Evolutionary conservation across 2,797 vertebrate species (phyloP).

Genomic region (Cuculus canorus): DNA sequence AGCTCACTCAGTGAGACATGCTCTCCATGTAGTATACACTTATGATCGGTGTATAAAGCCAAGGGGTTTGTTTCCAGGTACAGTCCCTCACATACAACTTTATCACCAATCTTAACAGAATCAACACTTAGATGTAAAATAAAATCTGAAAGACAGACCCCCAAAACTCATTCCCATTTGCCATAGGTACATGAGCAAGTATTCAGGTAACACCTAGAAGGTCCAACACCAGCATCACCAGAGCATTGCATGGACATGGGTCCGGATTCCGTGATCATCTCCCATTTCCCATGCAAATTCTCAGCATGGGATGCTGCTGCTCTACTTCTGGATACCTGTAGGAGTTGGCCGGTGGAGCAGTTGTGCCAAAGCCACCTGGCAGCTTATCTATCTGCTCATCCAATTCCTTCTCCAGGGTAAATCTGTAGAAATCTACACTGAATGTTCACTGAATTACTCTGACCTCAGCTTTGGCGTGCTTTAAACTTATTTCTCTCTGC

Average conservation of each 20-base stretch:
- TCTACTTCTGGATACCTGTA: too few relatives aligned
- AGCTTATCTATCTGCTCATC: background rate
- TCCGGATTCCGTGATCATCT: too few relatives aligned
- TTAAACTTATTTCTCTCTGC: too few relatives aligned
- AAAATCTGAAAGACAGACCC: background rate
- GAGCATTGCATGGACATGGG: fast-evolving
- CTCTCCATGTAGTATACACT: too few relatives aligned
- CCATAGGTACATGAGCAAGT: background rate
- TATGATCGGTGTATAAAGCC: too few relatives aligned
- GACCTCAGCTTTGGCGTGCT: background rate
- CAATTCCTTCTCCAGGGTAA: background rate
- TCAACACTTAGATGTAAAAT: background rate
- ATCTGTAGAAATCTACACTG: too few relatives aligned
- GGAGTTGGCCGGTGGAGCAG: background rate
- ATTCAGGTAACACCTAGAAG: background rate
- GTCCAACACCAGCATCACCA: too few relatives aligned
- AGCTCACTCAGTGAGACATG: too few relatives aligned
- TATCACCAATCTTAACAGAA: background rate
- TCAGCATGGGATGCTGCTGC: background rate
- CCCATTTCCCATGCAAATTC: fast-evolving
- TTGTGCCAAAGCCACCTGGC: background rate
- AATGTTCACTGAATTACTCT: background rate
- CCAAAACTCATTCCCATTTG: background rate
- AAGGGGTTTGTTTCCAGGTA: too few relatives aligned
- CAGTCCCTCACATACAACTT: background rate